Percentiles rank a stretch among this genome's conserved stretches.
phyloP scores from a whole-genome alignment of 2,888 invertebrate species.

The Leucoma salicis region DNA sequence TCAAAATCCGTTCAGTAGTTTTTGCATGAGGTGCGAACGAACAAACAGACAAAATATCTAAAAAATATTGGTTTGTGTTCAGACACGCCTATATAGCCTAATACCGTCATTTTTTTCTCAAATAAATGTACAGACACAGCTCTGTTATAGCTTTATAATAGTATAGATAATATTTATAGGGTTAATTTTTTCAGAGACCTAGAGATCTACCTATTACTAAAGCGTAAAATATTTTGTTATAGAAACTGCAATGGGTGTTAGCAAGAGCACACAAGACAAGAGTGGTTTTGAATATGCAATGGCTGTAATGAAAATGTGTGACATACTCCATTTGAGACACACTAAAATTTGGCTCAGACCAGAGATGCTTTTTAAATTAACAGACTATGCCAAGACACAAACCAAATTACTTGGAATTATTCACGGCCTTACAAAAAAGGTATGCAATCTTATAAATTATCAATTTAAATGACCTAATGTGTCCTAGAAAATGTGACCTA shows the following conservation, averaged over 20 bases:
- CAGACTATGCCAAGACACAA: conserved; percentile 88
- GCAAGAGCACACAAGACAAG: conserved; percentile 90
- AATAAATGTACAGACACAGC: no score
- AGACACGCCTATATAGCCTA: no score
- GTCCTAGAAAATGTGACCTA: conserved; percentile 20
- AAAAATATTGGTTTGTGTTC: no score
- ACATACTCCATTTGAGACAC: conserved; percentile 91
- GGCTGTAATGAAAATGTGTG: conserved; percentile 95
- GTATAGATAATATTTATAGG: no score
- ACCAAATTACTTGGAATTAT: conserved; percentile 88
- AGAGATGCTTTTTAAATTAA: conserved; percentile 89
- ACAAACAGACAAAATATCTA: no score
- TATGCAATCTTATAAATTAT: conserved; percentile 42
- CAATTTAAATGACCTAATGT: not conserved
- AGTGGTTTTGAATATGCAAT: conserved; percentile 92
- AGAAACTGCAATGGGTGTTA: conserved; percentile 95
- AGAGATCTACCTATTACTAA: no score
- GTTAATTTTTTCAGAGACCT: no score
- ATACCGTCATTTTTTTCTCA: no score
- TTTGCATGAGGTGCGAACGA: no score
- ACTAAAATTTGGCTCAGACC: conserved; percentile 90
- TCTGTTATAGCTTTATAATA: no score
- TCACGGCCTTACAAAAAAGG: conserved; percentile 91
- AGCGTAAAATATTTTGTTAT: conserved; percentile 39
- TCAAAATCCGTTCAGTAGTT: no score